Evolutionary conservation across 2,888 invertebrate genomes (phyloP).

Genomic region (Dermolepida albohirtum): DNA sequence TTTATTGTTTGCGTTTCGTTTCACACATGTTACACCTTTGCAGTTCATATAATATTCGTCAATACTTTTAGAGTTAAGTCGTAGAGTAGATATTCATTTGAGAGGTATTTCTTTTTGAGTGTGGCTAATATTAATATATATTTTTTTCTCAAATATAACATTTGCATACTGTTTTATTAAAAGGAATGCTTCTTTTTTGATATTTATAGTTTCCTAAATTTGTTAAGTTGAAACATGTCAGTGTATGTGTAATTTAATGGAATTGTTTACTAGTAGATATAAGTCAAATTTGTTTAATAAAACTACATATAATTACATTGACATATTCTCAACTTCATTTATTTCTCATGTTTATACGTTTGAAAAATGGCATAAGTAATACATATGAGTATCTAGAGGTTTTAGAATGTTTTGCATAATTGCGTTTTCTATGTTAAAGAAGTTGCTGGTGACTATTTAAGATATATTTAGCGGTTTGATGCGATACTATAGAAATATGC

Average conservation of each 20-base stretch:
- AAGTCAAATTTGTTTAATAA: not conserved
- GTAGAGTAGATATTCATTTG: slow-evolving; percentile 38
- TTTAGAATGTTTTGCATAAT: too few species aligned
- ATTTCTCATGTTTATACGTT: slow-evolving; percentile 25
- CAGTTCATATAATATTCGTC: slow-evolving; percentile 14
- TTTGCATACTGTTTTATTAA: not conserved
- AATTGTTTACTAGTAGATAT: not conserved
- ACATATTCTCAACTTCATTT: slow-evolving; percentile 6
- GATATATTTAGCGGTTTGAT: too few species aligned
- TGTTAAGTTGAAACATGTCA: slow-evolving; percentile 1
- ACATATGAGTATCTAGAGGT: not conserved
- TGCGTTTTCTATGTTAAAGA: too few species aligned
- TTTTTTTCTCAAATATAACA: not conserved
- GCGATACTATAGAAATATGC: too few species aligned
- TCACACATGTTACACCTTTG: slow-evolving; percentile 4
- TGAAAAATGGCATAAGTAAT: slow-evolving; percentile 29
- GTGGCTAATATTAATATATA: slow-evolving; percentile 24
- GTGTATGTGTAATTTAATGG: not conserved
- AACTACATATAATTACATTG: slow-evolving; percentile 1
- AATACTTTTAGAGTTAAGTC: slow-evolving; percentile 33
- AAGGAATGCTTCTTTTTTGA: slow-evolving; percentile 3
- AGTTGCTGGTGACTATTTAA: too few species aligned
- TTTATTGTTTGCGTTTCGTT: slow-evolving; percentile 15
- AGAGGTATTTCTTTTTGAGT: slow-evolving; percentile 18
- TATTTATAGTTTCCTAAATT: not conserved